Percentiles rank a stretch among this genome's conserved stretches.
Conservation (phyloP, 2,797 vertebrate species). For the Hypotaenidia okinawae region DNA sequence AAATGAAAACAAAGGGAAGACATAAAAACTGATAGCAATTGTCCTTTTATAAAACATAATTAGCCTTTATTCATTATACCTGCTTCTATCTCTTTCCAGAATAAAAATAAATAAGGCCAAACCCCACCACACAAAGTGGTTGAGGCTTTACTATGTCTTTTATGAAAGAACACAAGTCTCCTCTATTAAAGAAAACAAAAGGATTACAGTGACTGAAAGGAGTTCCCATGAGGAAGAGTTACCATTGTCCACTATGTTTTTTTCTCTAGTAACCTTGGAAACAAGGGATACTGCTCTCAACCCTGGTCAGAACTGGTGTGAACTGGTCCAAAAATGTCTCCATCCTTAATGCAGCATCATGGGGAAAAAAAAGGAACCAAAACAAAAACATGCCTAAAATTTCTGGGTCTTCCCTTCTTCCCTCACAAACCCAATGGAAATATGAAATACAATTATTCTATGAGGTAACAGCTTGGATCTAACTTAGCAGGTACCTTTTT, state of each 20-base stretch:
- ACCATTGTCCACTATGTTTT: not conserved
- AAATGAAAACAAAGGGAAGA: not conserved
- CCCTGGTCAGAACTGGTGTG: not conserved
- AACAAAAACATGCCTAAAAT: not conserved
- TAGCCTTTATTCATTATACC: not conserved
- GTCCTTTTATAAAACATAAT: not conserved
- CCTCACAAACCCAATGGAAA: not conserved
- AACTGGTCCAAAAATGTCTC: not conserved
- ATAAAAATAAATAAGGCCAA: not conserved
- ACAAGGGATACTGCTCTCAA: not conserved
- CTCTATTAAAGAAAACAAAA: not conserved
- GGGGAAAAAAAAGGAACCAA: not conserved
- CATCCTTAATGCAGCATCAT: not conserved
- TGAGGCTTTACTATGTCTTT: not conserved
- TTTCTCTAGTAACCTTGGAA: not conserved
- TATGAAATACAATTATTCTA: not conserved
- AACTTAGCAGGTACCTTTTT: not conserved
- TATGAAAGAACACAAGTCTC: not conserved
- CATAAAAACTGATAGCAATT: not conserved
- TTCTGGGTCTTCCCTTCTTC: not conserved
- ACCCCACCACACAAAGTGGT: not conserved
- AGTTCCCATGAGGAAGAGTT: not conserved
- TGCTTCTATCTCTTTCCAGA: not conserved
- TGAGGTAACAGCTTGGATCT: not conserved
- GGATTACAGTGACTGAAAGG: fast-evolving